Evolutionary conservation across 1,140 invertebrate species (phyloP).

Genomic region (Drosophila sechellia): DNA sequence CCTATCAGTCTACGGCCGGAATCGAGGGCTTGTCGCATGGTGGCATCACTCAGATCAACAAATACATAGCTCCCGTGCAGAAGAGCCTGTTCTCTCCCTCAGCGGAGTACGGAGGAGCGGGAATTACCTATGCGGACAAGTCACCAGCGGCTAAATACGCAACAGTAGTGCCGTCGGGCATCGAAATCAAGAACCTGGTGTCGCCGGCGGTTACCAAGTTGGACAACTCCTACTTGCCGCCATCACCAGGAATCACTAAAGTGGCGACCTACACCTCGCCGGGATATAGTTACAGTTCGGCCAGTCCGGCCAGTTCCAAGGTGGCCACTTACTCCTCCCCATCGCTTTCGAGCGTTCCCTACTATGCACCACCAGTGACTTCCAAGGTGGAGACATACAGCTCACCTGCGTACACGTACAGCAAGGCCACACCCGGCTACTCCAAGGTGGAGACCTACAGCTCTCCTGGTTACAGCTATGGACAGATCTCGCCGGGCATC

Average conservation of each 20-base stretch:
- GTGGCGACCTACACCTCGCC: constrained; percentile 66
- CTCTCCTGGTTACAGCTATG: constrained; percentile 59
- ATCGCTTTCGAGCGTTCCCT: constrained; percentile 38
- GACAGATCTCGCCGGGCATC: constrained; percentile 29
- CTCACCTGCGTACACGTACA: constrained; percentile 64
- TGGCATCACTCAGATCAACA: constrained; percentile 55
- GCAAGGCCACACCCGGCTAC: constrained; percentile 68
- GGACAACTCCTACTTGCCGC: constrained; percentile 52
- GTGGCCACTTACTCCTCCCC: constrained; percentile 61
- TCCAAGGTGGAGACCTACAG: constrained; percentile 75
- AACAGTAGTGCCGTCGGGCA: constrained; percentile 70
- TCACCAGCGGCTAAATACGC: constrained; percentile 80
- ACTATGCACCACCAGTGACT: constrained; percentile 58
- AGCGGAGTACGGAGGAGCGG: constrained; percentile 59
- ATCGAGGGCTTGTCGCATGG: constrained; percentile 60
- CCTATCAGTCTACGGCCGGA: constrained; percentile 64
- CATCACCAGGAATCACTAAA: constrained; percentile 42
- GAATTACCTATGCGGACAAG: constrained; percentile 78
- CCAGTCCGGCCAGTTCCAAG: constrained; percentile 63
- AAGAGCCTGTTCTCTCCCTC: constrained; percentile 61
- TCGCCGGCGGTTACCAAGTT: constrained; percentile 60
- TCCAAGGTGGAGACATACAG: constrained; percentile 67
- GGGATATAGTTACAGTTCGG: constrained; percentile 57
- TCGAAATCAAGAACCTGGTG: constrained; percentile 74
- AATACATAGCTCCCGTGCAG: constrained; percentile 67